These are phyloP conservation scores for Trachelus iudaicus DNA, from an alignment of 2,888 invertebrate genomes.

Conservation along the genomic window DNA sequence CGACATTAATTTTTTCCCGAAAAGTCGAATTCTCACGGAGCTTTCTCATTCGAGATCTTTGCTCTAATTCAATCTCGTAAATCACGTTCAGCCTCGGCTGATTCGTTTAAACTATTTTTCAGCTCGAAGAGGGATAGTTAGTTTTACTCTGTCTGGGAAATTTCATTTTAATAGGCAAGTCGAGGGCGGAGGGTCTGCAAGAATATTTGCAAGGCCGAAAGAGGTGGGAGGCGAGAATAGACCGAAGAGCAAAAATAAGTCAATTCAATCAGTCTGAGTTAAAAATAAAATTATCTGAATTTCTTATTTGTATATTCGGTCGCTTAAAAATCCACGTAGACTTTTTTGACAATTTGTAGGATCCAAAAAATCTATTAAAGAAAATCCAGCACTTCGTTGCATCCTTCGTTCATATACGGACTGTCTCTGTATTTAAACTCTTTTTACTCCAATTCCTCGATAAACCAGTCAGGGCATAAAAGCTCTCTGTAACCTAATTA, in stretches of 20 bases:
- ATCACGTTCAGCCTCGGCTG: neutral
- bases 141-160: neutral
- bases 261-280: neutral
- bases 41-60: neutral
- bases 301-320: too few species aligned
- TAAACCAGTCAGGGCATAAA: neutral
- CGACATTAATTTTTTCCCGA: neutral
- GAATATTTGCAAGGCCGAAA: neutral
- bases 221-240: neutral
- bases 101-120: neutral
- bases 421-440: neutral
- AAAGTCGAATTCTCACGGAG: too few species aligned
- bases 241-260: neutral
- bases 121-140: neutral
- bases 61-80: neutral
- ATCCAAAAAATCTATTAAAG: neutral
- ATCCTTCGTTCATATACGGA: neutral
- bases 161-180: neutral
- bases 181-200: neutral
- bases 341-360: neutral
- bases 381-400: neutral
- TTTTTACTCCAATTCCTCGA: neutral
- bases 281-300: neutral
- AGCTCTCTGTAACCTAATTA: neutral
- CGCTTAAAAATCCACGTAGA: neutral